A percentile compares a stretch with the other conserved stretches of the same genome.
These are phyloP conservation scores for Hippocampus mohnikei DNA, from an alignment of 2,113 vertebrate genomes.

Conservation along the genomic window DNA sequence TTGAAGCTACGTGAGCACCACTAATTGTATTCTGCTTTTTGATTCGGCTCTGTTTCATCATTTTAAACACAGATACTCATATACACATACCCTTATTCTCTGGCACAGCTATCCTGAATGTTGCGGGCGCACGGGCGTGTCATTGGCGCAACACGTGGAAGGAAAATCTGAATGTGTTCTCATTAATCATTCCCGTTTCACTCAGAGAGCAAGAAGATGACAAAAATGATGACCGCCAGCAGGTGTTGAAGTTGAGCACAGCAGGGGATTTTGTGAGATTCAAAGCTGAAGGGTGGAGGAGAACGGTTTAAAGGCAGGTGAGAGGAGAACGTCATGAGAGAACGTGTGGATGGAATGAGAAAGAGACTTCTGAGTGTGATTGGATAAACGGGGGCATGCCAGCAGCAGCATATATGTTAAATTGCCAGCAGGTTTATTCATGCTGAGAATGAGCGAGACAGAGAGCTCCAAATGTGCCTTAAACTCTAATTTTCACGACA, in stretches of 20 bases:
- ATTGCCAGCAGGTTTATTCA: conserved; percentile 73
- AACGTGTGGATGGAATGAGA: conserved; percentile 18
- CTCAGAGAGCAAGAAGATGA: conserved; percentile 54
- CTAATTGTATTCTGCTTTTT: conserved; percentile 48
- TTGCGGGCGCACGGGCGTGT: conserved; percentile 72
- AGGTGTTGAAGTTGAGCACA: conserved; percentile 58
- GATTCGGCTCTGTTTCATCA: conserved; percentile 28
- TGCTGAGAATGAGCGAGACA: conserved; percentile 52
- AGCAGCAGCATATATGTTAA: conserved; percentile 66
- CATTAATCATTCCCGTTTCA: conserved; percentile 75
- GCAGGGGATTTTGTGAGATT: conserved; percentile 36
- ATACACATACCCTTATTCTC: conserved; percentile 63
- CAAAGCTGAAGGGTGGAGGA: conserved; percentile 32
- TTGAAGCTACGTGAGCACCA: conserved; percentile 40
- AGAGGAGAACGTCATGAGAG: conserved; percentile 51
- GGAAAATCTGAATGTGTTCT: conserved; percentile 81
- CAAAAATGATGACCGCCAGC: conserved; percentile 35
- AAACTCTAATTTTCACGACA: conserved; percentile 76
- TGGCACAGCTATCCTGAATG: conserved; percentile 70
- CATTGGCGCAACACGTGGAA: conserved; percentile 75
- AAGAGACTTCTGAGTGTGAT: conserved; percentile 36
- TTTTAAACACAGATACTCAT: conserved; percentile 27
- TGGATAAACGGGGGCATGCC: conserved; percentile 62
- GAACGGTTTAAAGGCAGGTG: conserved; percentile 51
- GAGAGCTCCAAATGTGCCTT: conserved; percentile 66